Evolutionary conservation across 2,113 vertebrate species (phyloP).

Genomic region (Callionymus lyra): DNA sequence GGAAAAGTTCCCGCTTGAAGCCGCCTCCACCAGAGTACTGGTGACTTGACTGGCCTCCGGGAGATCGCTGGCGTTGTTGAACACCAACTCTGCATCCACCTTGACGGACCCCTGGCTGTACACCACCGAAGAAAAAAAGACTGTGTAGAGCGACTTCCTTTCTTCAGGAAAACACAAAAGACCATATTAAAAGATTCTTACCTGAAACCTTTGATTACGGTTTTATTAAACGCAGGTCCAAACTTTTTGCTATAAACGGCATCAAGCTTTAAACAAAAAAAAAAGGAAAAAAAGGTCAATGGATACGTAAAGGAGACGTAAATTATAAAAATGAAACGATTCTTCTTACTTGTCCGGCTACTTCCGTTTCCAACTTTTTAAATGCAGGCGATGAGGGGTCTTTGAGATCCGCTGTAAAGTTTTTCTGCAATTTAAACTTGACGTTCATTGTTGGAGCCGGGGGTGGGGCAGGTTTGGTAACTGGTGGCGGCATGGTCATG

Average conservation of each 20-base stretch:
- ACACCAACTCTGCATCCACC: constrained; percentile 12
- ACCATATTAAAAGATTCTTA: too few relatives aligned
- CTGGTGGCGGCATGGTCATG: background rate
- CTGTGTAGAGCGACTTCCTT: too few relatives aligned
- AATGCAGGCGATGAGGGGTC: constrained; percentile 8
- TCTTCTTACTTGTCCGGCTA: constrained; percentile 1
- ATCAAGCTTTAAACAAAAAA: too few relatives aligned
- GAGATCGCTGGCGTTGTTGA: constrained; percentile 1
- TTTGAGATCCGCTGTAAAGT: background rate
- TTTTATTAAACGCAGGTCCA: too few relatives aligned
- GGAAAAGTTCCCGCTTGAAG: background rate
- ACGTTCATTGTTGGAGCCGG: background rate
- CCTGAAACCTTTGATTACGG: too few relatives aligned
- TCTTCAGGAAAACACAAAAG: too few relatives aligned
- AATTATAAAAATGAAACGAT: background rate
- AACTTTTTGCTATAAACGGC: too few relatives aligned
- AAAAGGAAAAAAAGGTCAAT: too few relatives aligned
- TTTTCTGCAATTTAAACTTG: background rate
- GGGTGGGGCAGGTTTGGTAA: too few relatives aligned
- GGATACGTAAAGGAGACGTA: too few relatives aligned
- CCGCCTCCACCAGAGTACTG: constrained; percentile 5
- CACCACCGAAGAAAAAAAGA: background rate
- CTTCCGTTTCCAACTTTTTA: background rate
- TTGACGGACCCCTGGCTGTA: constrained; percentile 4
- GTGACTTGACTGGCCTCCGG: too few relatives aligned